Percentiles rank a stretch among this genome's conserved stretches.
phyloP scores from a whole-genome alignment of 2,113 vertebrate species.

The Chelonoidis abingdonii region DNA sequence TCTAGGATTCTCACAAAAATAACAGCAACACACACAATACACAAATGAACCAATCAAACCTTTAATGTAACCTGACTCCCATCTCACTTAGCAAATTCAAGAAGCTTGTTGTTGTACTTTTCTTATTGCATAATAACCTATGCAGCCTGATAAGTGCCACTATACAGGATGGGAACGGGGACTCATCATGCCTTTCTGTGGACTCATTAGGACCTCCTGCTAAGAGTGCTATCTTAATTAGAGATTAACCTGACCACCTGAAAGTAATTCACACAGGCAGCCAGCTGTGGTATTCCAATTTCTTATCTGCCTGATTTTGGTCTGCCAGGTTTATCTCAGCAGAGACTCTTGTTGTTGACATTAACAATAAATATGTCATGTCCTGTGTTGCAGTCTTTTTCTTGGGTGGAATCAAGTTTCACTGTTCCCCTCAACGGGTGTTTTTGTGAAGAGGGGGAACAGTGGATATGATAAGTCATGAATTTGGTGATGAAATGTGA shows the following conservation, averaged over 20 bases:
- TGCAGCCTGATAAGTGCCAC: slow-evolving; percentile 30
- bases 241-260: slow-evolving; percentile 72
- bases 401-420: not conserved
- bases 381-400: slow-evolving; percentile 30
- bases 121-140: slow-evolving; percentile 54
- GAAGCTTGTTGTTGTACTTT: slow-evolving; percentile 35
- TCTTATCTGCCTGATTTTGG: slow-evolving; percentile 59
- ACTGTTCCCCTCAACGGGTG: not conserved
- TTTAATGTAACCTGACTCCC: slow-evolving; percentile 32
- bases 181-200: slow-evolving; percentile 51
- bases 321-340: slow-evolving; percentile 64
- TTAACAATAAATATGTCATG: slow-evolving; percentile 13
- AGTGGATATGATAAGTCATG: not conserved
- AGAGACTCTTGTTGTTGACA: slow-evolving; percentile 48
- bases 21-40: not conserved
- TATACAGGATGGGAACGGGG: slow-evolving; percentile 56
- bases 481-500: not conserved
- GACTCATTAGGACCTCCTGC: slow-evolving; percentile 60
- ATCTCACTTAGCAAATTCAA: slow-evolving; percentile 30
- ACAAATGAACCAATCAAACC: slow-evolving; percentile 14
- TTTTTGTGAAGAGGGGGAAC: not conserved
- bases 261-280: slow-evolving; percentile 73
- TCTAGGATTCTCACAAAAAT: not conserved
- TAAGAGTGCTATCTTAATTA: slow-evolving; percentile 70
- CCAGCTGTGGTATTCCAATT: slow-evolving; percentile 66